phyloP scores from a whole-genome alignment of 1,140 invertebrate species.

The Sinella curviseta region DNA sequence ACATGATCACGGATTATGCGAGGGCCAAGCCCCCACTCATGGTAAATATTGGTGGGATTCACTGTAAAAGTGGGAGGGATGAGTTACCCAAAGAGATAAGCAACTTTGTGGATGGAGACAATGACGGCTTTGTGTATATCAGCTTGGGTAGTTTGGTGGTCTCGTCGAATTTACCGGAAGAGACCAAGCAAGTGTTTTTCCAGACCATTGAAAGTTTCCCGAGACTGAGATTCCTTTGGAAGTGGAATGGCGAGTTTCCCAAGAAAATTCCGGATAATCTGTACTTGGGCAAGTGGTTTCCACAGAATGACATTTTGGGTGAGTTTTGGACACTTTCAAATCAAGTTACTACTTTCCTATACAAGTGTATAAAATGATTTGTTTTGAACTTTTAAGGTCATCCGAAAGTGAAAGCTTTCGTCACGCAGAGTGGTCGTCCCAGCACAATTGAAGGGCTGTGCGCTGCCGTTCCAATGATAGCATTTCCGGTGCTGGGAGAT shows the following conservation, averaged over 20 bases:
- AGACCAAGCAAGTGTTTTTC: background rate
- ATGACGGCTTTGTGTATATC: background rate
- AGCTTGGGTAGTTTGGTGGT: background rate
- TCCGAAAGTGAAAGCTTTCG: constrained; percentile 28
- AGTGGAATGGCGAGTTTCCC: background rate
- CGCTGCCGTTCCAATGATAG: constrained; percentile 29
- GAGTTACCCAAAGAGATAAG: constrained; percentile 4
- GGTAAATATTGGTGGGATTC: background rate
- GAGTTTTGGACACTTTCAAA: too few relatives aligned
- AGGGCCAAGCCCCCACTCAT: background rate
- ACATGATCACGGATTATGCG: background rate
- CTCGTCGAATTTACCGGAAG: background rate
- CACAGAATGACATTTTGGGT: background rate
- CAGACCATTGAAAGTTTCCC: background rate
- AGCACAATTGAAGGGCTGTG: constrained; percentile 25
- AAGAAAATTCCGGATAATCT: constrained; percentile 11
- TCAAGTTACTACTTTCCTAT: too few relatives aligned
- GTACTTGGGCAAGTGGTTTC: background rate
- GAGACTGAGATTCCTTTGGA: background rate
- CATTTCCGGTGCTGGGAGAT: background rate
- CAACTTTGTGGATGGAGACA: background rate
- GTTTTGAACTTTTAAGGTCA: too few relatives aligned
- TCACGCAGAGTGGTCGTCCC: constrained; percentile 31
- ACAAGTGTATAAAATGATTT: too few relatives aligned
- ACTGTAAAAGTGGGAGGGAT: background rate